These are phyloP conservation scores for Aphaenogaster floridana DNA, from an alignment of 1,140 invertebrate species.

Conservation along the genomic window DNA sequence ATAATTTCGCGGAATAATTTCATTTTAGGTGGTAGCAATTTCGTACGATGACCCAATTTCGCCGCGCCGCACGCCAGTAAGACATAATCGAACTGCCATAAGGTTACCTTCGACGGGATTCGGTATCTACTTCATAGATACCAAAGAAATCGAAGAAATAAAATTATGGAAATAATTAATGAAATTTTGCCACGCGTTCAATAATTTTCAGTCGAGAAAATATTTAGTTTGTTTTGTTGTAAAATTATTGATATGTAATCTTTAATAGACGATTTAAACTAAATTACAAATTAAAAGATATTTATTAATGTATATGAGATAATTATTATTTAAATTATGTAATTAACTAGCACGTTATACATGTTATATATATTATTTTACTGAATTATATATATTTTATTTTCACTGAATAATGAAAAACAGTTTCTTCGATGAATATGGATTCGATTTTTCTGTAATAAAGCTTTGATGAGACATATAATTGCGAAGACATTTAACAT, in stretches of 20 bases:
- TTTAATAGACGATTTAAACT: background rate
- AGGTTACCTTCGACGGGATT: background rate
- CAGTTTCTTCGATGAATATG: background rate
- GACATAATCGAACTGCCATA: slow-evolving; percentile 52
- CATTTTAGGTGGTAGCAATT: slow-evolving; percentile 51
- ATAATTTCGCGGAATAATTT: slow-evolving; percentile 58
- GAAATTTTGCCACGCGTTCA: background rate
- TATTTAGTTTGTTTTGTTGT: background rate
- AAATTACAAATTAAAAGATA: background rate
- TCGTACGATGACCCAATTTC: slow-evolving; percentile 55
- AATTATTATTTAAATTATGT: slow-evolving; percentile 2
- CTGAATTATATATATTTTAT: background rate
- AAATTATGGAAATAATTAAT: slow-evolving; percentile 26
- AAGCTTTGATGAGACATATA: background rate
- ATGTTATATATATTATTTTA: background rate
- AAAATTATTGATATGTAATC: background rate
- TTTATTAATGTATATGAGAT: background rate
- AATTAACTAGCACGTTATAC: background rate
- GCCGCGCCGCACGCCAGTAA: slow-evolving; percentile 31
- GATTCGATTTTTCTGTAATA: background rate
- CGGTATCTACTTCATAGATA: background rate
- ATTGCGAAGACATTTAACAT: background rate
- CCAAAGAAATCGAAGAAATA: background rate
- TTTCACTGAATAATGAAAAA: background rate
- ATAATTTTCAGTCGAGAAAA: background rate